Evolutionary conservation across 2,797 vertebrate genomes (phyloP), one percentile per base, ranked within the genome.

Genomic region (Echeneis naucrates): DNA sequence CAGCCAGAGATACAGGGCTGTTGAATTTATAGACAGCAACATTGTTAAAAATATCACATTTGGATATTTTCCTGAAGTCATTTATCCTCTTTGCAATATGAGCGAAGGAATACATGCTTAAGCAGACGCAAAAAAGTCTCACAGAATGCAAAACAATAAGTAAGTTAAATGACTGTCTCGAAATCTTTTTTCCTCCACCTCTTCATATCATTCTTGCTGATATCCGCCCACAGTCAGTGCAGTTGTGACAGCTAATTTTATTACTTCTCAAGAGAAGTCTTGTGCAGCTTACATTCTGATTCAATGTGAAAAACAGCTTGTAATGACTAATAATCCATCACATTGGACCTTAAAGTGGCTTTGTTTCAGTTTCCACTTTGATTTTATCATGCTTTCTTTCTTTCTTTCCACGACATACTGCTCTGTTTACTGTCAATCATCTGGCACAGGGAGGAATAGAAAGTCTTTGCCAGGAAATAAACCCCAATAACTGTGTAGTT

Each of bases 361-460:
- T 78, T 78, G 56, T 78, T 58, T 72, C 52, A 32, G 56, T 78
- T 83, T 83, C 64, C 33, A 51, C 59, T 14, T 14, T 54, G 50
- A 61, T 57, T 57, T 64, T 52, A 23, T 44, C 30, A 42, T 17
- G 5, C 4, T 17, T 16, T 16, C 7, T n/a, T 24, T 13, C 23
- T 48, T 24, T 48, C 21, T 47, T 66, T 69, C 58, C 33, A 60
- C 32, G 33, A 61, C 35, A 11, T 50, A 17, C 10, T 13, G 2
- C 42, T 75, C 52, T 59, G 38, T 58, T 87, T 79, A 69, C 80
- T 78, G 80, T 82, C 77, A 82, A 35, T 78, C 68, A 84, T 64
- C 61, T 61, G 58, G 68, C 30, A 42, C 62, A 51, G 40, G 44
- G 60, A 50, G 60, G 76, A 61, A 45, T 19, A 24, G 5, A 33